Evolutionary conservation across 2,888 invertebrate species (phyloP), one percentile per base, ranked within the genome.

Genomic region (Lypha dubia): DNA sequence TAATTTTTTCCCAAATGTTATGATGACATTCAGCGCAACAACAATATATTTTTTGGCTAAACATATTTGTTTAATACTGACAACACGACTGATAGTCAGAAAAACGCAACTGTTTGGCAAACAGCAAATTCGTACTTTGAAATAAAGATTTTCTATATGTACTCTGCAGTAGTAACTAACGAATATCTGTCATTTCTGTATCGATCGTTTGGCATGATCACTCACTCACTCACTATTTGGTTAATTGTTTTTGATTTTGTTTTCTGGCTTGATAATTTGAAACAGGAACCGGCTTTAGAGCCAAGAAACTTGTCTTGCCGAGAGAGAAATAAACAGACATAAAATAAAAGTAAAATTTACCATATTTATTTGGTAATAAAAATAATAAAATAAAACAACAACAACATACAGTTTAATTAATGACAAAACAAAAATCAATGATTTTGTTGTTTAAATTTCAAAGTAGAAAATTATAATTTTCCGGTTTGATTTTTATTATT

Each of bases 261-360:
- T 63, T 75, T 53, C 22, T 24, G 51, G 46, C 20, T 62, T 32
- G n/a, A n/a, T 51, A 51, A 44, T 67, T 58, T 67, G 41, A 80
- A 80, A 74, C 80, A 67, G 80, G 80, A 80, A 80, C 80, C 80
- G 80, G 80, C 80, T 80, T 74, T 73, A 28, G n/a, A 51, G 28
- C 15, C 79, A 22, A 68, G 22, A 71, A 71, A 80, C 67, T 51
- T 67, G 73, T 60, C 41, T 74, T 32, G 32, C 32, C 28, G 60
- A 62, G 62, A 70, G 68, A 15, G 46, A 24, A 51, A 63, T 17
- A 24, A 51, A 63, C 17, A 62, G 38, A 41, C 15, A 51, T 68
- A 70, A 44, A 70, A 68, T 13, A 51, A 80, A 80, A 80, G 80
- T 80, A 68, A 74, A 67, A 80, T 60, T 80, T 68, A 62, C 80